phyloP scores from a whole-genome alignment of 2,797 vertebrate genomes.

The Chiloscyllium punctatum region DNA sequence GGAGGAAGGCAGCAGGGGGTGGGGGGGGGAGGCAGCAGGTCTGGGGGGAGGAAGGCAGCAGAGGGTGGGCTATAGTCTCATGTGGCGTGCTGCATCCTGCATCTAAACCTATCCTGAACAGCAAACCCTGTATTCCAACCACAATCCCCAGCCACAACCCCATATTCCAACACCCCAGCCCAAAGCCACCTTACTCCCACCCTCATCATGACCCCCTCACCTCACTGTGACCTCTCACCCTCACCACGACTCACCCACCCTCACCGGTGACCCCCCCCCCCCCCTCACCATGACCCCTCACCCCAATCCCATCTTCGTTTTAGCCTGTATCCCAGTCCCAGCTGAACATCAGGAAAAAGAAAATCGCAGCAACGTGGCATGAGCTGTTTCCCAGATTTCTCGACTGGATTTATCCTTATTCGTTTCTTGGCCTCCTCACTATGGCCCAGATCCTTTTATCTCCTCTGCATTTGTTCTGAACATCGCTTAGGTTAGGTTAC shows the following conservation, averaged over 20 bases:
- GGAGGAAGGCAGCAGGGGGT: no score
- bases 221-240: background rate
- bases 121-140: background rate
- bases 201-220: background rate
- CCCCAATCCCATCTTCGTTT: background rate
- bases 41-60: no score
- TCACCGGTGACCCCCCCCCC: background rate
- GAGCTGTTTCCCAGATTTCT: no score
- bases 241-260: no score
- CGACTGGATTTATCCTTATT: background rate
- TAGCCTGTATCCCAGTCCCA: background rate
- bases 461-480: constrained; percentile 2
- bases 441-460: background rate
- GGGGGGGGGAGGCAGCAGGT: no score
- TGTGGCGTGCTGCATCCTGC: no score
- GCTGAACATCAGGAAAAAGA: background rate
- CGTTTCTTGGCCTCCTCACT: background rate
- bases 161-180: background rate
- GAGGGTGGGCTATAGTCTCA: no score
- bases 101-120: no score
- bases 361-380: background rate
- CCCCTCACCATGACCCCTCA: background rate
- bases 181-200: background rate
- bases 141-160: background rate
- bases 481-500: background rate